These are phyloP conservation scores for Dolichoris vasculosae DNA, from an alignment of 1,140 invertebrate genomes.

Conservation along the genomic window DNA sequence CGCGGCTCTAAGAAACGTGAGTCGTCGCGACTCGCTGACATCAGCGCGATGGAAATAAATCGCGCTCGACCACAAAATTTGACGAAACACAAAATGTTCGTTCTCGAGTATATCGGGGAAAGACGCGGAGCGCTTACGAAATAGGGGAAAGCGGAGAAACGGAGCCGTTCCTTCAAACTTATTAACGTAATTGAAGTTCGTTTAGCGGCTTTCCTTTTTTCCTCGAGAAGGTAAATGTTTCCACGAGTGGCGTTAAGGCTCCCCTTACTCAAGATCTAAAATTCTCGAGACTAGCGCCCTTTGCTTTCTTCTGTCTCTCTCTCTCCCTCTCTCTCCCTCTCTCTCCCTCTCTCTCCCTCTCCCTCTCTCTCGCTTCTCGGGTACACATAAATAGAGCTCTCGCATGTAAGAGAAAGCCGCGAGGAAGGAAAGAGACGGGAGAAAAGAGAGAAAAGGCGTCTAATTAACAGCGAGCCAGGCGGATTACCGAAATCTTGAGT, in stretches of 20 bases:
- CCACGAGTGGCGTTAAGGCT: not conserved
- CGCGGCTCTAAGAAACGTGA: conserved; percentile 36
- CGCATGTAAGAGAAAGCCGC: conserved; percentile 45
- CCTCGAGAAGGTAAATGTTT: conserved; percentile 23
- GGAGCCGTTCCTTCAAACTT: not conserved
- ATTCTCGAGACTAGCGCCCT: conserved; percentile 29
- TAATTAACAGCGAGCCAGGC: conserved; percentile 62
- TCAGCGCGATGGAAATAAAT: not conserved
- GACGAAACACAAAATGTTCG: not conserved
- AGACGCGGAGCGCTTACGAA: too few species aligned
- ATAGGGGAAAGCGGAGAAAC: not conserved
- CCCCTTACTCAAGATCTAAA: conserved; percentile 9
- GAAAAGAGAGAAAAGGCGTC: conserved; percentile 54
- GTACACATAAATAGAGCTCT: conserved; percentile 32
- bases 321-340: not conserved
- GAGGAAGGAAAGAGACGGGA: not conserved
- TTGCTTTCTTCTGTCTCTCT: not conserved
- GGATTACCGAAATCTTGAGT: conserved; percentile 67
- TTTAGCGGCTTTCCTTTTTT: conserved; percentile 27
- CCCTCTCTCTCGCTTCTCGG: not conserved
- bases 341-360: not conserved
- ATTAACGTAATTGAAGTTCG: conserved; percentile 49
- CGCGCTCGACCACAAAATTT: not conserved
- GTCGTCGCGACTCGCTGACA: conserved; percentile 36
- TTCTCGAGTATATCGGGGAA: too few species aligned